Conservation (phyloP, 2,113 vertebrate species). For the Trogon surrucura region DNA sequence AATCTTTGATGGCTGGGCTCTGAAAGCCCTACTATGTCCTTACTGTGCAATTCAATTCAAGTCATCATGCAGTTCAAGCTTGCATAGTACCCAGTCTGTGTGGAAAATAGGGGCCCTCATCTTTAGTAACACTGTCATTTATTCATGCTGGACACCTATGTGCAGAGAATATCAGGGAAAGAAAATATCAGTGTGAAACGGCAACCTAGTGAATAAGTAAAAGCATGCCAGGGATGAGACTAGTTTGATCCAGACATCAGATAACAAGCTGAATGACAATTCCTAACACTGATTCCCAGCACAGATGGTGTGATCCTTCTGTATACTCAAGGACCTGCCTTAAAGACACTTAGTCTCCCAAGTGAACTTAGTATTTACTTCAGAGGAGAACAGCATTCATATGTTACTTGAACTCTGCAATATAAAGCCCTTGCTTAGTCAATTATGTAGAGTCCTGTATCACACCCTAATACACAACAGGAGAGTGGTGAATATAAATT, state of each 20-base stretch:
- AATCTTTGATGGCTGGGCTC: neutral
- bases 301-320: neutral
- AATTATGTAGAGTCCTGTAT: neutral
- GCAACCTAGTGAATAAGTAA: neutral
- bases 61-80: neutral
- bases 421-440: neutral
- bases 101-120: neutral
- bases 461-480: neutral
- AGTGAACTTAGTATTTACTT: neutral
- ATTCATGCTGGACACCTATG: neutral
- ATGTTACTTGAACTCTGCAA: neutral
- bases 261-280: neutral
- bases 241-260: neutral
- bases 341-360: constrained; percentile 4
- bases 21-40: neutral
- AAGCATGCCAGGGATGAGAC: neutral
- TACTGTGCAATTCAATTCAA: neutral
- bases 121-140: neutral
- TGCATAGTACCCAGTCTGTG: neutral
- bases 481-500: neutral
- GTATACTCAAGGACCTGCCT: neutral
- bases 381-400: neutral
- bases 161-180: neutral
- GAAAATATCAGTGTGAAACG: neutral
- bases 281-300: neutral